A percentile compares a stretch with the other conserved stretches of the same genome.
phyloP scores from a whole-genome alignment of 1,140 invertebrate species.

The Microplitis mediator region DNA sequence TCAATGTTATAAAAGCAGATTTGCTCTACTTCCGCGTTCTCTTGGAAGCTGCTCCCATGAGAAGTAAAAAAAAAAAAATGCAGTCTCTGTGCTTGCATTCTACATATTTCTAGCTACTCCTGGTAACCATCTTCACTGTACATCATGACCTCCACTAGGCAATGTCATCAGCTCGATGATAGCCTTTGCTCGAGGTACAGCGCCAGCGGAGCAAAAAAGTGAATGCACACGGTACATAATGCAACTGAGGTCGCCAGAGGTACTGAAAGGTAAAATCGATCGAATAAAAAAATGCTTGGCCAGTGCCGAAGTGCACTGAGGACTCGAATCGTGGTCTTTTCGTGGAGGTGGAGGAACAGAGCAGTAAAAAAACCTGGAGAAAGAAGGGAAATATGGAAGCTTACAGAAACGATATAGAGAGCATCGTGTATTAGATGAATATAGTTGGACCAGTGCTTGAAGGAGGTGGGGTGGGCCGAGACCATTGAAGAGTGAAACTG shows the following conservation, averaged over 20 bases:
- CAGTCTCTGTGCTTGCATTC: neutral
- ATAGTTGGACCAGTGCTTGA: constrained; percentile 30
- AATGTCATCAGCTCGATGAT: neutral
- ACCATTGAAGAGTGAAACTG: constrained; percentile 61
- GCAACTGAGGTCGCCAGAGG: constrained; percentile 15
- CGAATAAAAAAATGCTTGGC: constrained; percentile 11
- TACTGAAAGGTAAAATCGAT: constrained; percentile 37
- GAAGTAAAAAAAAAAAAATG: neutral
- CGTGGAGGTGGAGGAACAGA: neutral
- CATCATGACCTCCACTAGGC: constrained; percentile 1
- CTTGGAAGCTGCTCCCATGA: neutral
- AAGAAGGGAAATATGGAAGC: neutral
- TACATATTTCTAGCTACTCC: neutral
- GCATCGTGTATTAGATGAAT: constrained; percentile 13
- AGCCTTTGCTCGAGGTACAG: neutral
- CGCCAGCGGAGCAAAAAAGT: neutral
- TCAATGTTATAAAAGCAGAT: neutral
- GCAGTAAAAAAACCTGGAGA: neutral
- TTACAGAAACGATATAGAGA: neutral
- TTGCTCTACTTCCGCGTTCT: constrained; percentile 28
- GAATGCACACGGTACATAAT: constrained; percentile 7
- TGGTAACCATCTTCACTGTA: neutral
- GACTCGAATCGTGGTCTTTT: neutral
- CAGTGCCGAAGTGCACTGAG: constrained; percentile 11
- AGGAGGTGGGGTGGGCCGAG: constrained; percentile 46